Base-by-base conservation (phyloP, 2,888 invertebrate genomes). In the Altica lythri region DNA sequence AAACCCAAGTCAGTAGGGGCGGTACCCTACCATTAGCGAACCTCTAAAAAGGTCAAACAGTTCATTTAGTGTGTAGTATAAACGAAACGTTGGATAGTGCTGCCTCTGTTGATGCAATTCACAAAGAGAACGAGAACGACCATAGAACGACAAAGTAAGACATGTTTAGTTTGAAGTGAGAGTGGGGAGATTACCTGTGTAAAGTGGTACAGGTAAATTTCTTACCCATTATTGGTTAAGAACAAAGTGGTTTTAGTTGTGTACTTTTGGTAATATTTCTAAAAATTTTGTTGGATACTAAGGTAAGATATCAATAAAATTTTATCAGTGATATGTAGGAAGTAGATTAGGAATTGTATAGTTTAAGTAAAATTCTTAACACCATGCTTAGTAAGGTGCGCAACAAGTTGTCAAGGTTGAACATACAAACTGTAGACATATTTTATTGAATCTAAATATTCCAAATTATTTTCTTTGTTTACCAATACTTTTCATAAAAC, bases 321-420 rank as follows among this genome's bases (percentile, higher is more conserved):
- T 46, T 45, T 40, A 22, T 30, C 13, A 14, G 29, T 12, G 9
- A 10, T 30, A 17, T 17, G 14, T 52, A 12, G 10, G 19, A 37
- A 30, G 9, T 4, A n/a, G 10, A 19, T 44, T 30, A 12, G 2
- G 4, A 14, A 17, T 19, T 25, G 6, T 22, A 6, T 40, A 12
- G 12, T 17, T 42, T 46, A 30, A 25, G 2, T n/a, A 25, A 38
- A 13, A 13, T 44, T n/a, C n/a, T n/a, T n/a, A n/a, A n/a, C n/a
- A n/a, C n/a, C n/a, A n/a, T n/a, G n/a, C n/a, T 44, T 22, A 22
- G 52, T 44, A 56, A 53, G 59, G 50, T 63, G 59, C 62, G 66
- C 66, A 65, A 64, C 63, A 59, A 62, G 60, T 60, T 59, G 59
- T 57, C 64, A 63, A 64, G 64, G 62, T 44, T 61, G 44, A 37